Evolutionary conservation across 2,888 invertebrate genomes (phyloP).

Genomic region (Sesia apiformis): DNA sequence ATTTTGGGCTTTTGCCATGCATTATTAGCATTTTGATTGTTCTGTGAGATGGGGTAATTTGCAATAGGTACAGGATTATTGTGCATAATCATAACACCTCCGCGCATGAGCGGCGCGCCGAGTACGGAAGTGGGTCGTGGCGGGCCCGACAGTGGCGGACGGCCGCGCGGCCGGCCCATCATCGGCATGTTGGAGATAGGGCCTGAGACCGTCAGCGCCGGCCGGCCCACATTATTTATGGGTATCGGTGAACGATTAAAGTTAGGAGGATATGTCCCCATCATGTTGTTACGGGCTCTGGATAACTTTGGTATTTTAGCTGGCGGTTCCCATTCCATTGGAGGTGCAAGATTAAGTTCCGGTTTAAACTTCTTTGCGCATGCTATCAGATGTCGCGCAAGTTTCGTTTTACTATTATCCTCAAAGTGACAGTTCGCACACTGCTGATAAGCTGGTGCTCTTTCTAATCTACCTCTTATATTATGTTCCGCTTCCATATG

Average conservation of each 20-base stretch:
- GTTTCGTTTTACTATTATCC: constrained; percentile 93
- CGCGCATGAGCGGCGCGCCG: constrained; percentile 63
- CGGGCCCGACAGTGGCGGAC: constrained; percentile 41
- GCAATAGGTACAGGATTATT: constrained; percentile 66
- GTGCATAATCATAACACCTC: constrained; percentile 82
- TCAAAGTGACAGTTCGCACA: constrained; percentile 97
- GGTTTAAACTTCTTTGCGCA: constrained; percentile 94
- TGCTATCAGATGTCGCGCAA: constrained; percentile 90
- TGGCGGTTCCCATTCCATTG: constrained; percentile 94
- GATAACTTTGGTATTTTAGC: constrained; percentile 89
- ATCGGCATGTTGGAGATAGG: constrained; percentile 41
- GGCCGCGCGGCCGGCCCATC: constrained; percentile 60
- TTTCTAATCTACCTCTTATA: constrained; percentile 88
- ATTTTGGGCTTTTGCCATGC: constrained; percentile 87
- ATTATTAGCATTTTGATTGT: constrained; percentile 40
- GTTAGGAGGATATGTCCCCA: constrained; percentile 61
- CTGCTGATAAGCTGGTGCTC: constrained; percentile 93
- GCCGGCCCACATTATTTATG: constrained; percentile 53
- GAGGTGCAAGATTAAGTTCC: constrained; percentile 90
- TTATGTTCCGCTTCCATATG: constrained; percentile 97
- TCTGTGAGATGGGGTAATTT: constrained; percentile 51
- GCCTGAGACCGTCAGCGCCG: constrained; percentile 39
- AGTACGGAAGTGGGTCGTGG: constrained; percentile 41
- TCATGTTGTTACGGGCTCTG: constrained; percentile 55
- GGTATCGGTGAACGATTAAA: constrained; percentile 66